Conservation (phyloP, 2,113 vertebrate species). For the Glaucomys volans region DNA sequence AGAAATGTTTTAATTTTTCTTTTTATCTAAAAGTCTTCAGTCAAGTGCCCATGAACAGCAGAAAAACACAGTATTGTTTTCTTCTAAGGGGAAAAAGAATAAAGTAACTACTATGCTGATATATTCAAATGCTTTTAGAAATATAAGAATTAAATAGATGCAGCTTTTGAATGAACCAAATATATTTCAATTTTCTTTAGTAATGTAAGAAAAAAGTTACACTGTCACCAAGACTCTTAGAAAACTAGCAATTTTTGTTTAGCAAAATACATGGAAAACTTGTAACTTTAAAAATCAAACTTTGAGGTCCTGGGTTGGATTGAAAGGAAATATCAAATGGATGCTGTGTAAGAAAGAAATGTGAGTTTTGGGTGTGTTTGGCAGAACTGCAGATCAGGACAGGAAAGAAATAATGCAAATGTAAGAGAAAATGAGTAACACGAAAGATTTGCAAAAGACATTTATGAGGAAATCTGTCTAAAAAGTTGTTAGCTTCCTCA, state of each 20-base stretch:
- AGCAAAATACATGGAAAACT: not conserved
- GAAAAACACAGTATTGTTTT: not conserved
- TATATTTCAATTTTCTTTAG: not conserved
- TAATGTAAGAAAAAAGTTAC: not conserved
- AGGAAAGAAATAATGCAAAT: not conserved
- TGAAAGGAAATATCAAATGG: not conserved
- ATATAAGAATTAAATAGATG: not conserved
- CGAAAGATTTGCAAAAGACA: not conserved
- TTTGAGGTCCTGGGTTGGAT: not conserved
- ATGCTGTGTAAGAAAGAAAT: not conserved
- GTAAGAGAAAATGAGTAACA: not conserved
- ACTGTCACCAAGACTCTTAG: not conserved
- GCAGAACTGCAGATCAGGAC: not conserved
- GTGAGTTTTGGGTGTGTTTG: not conserved
- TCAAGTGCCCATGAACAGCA: not conserved
- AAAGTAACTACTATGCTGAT: not conserved
- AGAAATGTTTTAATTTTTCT: slow-evolving; percentile 3
- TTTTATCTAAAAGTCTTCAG: not conserved
- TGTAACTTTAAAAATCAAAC: not conserved
- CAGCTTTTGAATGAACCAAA: not conserved
- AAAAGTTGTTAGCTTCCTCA: not conserved
- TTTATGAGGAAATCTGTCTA: not conserved
- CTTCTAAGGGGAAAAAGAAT: not conserved
- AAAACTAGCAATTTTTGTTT: not conserved
- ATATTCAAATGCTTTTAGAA: not conserved